phyloP scores from a whole-genome alignment of 2,888 invertebrate genomes.

The Hydriomena furcata region DNA sequence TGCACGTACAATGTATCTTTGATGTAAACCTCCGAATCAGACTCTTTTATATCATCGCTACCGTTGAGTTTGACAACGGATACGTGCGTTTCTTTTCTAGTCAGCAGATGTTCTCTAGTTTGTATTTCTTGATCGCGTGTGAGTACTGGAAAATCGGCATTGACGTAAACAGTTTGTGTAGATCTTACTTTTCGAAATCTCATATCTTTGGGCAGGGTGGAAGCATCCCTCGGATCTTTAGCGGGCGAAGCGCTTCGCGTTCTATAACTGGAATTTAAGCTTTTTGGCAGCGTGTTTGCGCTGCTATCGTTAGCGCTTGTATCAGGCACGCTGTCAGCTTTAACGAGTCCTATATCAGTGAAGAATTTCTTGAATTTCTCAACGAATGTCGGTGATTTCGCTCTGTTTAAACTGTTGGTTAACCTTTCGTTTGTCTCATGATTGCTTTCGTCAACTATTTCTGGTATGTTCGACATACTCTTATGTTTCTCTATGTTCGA shows the following conservation, averaged over 20 bases:
- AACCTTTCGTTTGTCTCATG: constrained; percentile 64
- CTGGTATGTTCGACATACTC: constrained; percentile 76
- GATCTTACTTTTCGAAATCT: constrained; percentile 71
- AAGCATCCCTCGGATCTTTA: constrained; percentile 59
- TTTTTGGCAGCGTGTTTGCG: constrained; percentile 66
- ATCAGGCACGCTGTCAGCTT: constrained; percentile 51
- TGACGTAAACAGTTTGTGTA: constrained; percentile 73
- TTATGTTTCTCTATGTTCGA: constrained; percentile 69
- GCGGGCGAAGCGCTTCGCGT: constrained; percentile 62
- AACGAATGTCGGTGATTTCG: constrained; percentile 74
- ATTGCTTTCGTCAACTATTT: constrained; percentile 64
- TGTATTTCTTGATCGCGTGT: constrained; percentile 51
- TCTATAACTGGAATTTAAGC: constrained; percentile 63
- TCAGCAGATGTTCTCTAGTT: constrained; percentile 44
- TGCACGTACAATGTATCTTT: constrained; percentile 66
- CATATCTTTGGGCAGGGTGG: constrained; percentile 77
- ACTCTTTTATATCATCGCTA: constrained; percentile 56
- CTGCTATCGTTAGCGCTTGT: constrained; percentile 33
- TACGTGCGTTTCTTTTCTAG: constrained; percentile 47
- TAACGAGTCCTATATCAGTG: constrained; percentile 69
- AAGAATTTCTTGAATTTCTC: constrained; percentile 78
- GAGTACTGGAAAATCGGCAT: constrained; percentile 58
- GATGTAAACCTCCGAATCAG: constrained; percentile 49
- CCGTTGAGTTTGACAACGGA: constrained; percentile 73
- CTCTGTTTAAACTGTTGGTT: constrained; percentile 67